Percentiles rank a stretch among this genome's conserved stretches.
These are phyloP conservation scores for Gephyroberyx darwinii DNA, from an alignment of 2,797 vertebrate species.

Conservation along the genomic window DNA sequence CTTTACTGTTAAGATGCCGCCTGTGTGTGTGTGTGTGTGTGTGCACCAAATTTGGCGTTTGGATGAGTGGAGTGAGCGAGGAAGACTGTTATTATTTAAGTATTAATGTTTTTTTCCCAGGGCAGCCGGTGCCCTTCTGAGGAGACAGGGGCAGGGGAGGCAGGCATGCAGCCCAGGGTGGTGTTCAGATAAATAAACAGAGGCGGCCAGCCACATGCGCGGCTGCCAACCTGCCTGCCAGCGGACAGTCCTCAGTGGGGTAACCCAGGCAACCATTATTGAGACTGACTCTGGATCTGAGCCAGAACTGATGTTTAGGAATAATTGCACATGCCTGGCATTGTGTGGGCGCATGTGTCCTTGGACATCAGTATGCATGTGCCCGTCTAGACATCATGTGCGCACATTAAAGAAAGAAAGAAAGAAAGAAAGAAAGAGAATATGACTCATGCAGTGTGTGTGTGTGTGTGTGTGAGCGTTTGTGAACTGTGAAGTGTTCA, in stretches of 20 bases:
- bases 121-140: conserved; percentile 42
- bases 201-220: conserved; percentile 44
- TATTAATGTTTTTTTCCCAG: conserved; percentile 46
- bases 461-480: conserved; percentile 12
- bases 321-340: conserved; percentile 60
- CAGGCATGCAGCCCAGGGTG: conserved; percentile 39
- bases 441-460: conserved; percentile 39
- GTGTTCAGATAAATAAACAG: conserved; percentile 60
- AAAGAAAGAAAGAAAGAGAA: conserved; percentile 3
- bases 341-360: conserved; percentile 30
- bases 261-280: conserved; percentile 59
- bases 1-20: conserved; percentile 14
- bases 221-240: conserved; percentile 51
- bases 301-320: conserved; percentile 50
- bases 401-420: conserved; percentile 11
- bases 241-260: conserved; percentile 44
- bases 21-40: conserved; percentile 14
- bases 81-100: conserved; percentile 31
- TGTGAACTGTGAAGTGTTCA: conserved; percentile 33
- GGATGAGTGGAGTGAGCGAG: conserved; percentile 1
- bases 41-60: neutral
- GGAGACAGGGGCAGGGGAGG: conserved; percentile 21
- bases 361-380: conserved; percentile 36
- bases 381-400: conserved; percentile 54
- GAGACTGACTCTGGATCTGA: conserved; percentile 36